Percentiles rank a stretch among this genome's conserved stretches.
Conservation (phyloP, 2,888 invertebrate species). For the Drosophila testacea region DNA sequence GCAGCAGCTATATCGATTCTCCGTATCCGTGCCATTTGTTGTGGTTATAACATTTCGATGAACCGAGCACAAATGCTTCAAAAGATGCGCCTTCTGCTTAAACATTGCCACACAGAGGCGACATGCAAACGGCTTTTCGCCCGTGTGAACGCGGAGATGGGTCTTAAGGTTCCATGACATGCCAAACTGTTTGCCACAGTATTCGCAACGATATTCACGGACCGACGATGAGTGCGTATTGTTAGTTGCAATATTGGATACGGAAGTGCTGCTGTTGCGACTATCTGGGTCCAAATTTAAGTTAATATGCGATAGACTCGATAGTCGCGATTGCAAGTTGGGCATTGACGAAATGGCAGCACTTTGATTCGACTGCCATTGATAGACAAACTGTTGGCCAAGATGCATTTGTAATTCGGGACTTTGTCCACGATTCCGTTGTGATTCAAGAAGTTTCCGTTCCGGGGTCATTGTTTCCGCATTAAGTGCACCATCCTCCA, state of each 20-base stretch:
- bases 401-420: constrained; percentile 87
- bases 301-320: constrained; percentile 78
- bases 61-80: constrained; percentile 95
- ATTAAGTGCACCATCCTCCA: constrained; percentile 78
- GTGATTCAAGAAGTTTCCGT: constrained; percentile 79
- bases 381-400: constrained; percentile 86
- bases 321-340: constrained; percentile 80
- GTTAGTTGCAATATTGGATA: constrained; percentile 59
- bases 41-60: constrained; percentile 94
- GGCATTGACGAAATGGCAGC: constrained; percentile 81
- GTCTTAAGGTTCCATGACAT: constrained; percentile 97
- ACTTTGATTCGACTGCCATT: constrained; percentile 84
- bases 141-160: constrained; percentile 94
- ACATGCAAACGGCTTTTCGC: constrained; percentile 95
- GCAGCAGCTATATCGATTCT: constrained; percentile 93
- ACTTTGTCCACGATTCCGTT: constrained; percentile 87
- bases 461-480: constrained; percentile 81
- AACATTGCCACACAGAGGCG: constrained; percentile 96
- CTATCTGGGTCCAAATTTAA: constrained; percentile 70
- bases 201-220: constrained; percentile 94
- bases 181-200: constrained; percentile 95
- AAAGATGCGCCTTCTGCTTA: constrained; percentile 94
- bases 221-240: constrained; percentile 88
- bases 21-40: constrained; percentile 89
- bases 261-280: constrained; percentile 61